These are phyloP conservation scores for Alaudala cheleensis DNA, from an alignment of 2,113 vertebrate species.

Conservation along the genomic window DNA sequence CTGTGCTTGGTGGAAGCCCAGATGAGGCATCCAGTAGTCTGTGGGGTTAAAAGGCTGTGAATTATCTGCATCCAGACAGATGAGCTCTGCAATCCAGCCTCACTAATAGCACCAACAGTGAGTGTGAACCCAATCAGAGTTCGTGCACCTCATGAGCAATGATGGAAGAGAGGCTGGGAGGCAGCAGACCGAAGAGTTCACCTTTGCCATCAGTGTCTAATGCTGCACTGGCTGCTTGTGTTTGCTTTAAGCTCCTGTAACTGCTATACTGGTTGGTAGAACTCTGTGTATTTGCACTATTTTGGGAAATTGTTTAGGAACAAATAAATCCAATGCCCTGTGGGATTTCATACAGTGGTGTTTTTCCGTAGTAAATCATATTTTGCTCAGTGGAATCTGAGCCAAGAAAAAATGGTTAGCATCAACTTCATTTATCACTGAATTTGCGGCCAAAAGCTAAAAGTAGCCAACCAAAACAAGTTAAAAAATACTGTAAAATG, in stretches of 20 bases:
- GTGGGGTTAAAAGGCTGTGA: background rate
- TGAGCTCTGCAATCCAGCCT: background rate
- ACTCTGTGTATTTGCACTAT: background rate
- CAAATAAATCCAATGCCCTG: background rate
- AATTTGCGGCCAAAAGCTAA: background rate
- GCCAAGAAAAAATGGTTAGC: background rate
- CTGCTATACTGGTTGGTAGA: background rate
- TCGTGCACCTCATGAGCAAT: background rate
- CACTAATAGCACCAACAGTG: background rate
- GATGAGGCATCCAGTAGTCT: background rate
- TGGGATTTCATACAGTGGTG: background rate
- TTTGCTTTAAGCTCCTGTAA: background rate
- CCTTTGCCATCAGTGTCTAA: background rate
- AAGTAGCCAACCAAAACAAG: background rate
- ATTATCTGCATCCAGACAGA: background rate
- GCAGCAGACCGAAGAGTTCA: background rate
- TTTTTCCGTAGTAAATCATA: background rate
- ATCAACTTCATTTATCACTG: background rate
- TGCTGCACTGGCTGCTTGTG: background rate
- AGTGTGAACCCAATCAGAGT: background rate
- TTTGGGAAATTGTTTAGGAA: background rate
- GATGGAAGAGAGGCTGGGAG: background rate
- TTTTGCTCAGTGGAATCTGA: background rate
- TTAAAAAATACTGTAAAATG: background rate
- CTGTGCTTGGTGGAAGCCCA: background rate